phyloP scores from a whole-genome alignment of 2,797 vertebrate species.

The Taeniopygia guttata region DNA sequence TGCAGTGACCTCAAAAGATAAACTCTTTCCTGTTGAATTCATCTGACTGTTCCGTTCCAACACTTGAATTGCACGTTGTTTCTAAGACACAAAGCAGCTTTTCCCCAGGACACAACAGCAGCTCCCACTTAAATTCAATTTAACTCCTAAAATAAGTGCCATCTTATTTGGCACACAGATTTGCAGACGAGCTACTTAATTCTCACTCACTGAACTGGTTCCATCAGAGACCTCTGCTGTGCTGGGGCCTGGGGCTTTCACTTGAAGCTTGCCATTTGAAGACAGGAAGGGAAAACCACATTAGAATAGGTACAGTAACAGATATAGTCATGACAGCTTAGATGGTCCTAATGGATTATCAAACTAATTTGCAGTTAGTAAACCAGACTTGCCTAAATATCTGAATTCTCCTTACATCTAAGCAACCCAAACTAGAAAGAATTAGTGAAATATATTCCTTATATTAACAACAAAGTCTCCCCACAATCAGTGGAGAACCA shows the following conservation, averaged over 20 bases:
- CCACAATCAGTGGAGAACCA: neutral
- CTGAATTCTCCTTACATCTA: neutral
- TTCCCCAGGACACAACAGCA: neutral
- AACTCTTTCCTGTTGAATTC: neutral
- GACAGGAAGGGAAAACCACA: neutral
- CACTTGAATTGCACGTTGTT: neutral
- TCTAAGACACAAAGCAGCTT: neutral
- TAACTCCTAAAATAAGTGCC: neutral
- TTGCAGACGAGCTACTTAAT: neutral
- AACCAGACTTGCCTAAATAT: neutral
- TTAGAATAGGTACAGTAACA: neutral
- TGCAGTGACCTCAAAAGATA: neutral
- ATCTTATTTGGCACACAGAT: neutral
- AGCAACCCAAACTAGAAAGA: neutral
- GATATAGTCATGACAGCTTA: neutral
- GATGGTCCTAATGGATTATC: neutral
- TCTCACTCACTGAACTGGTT: neutral
- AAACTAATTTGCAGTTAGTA: neutral
- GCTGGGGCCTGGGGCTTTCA: neutral
- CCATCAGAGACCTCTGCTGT: neutral
- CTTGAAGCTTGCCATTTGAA: neutral
- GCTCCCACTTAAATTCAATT: neutral
- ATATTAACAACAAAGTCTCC: neutral
- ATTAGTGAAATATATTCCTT: neutral
- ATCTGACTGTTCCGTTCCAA: neutral